Base-by-base conservation (phyloP, 2,113 vertebrate species). In the Caretta caretta region DNA sequence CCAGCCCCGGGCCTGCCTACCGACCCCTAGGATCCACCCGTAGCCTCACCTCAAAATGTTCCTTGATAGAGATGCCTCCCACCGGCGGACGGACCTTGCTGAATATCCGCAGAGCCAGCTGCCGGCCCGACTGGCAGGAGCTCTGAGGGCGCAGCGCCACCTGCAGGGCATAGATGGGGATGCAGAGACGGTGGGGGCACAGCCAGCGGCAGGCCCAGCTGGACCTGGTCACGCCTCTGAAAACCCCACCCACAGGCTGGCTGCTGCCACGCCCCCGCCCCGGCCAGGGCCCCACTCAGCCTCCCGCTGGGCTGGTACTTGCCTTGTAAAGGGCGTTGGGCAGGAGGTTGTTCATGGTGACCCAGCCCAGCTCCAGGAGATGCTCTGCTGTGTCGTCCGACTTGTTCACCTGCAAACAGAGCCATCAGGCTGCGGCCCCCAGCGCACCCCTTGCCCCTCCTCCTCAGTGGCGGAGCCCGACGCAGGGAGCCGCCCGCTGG, bases 11-110 rank as follows among this genome's bases (percentile, higher is more conserved):
- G 56, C 86, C 31, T 80, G 5, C 89, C 91, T 91, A 53, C 31
- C 3, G 14, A 8, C 14, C 65, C 16, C 29, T 62, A 6, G 29
- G 57, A 11, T 22, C 53, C 53, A 54, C 53, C 72, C 2, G 16
- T 1, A 38, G 35, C 35, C 57, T 98, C 94, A 99, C 99, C 98
- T 99, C 99, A 75, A 99, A 99, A 97, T 99, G 99, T 94, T 99
- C 99, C 97, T 99, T 99, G 93, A 99, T 99, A 72, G 99, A 99
- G 97, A 99, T 99, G 92, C 99, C 99, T 7, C 99, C 99, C 93
- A 99, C 99, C 0, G 99, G 99, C 0, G 99, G 99, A 72, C 99
- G 99, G 96, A 99, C 99, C 98, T 99, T 99, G 98, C 99, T 99
- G 98, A 99, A 99, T 95, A 99, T 99, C 38, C 99, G 99, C 69